Evolutionary conservation across 2,888 invertebrate genomes (phyloP).

Genomic region (Lamellibrachia satsuma): DNA sequence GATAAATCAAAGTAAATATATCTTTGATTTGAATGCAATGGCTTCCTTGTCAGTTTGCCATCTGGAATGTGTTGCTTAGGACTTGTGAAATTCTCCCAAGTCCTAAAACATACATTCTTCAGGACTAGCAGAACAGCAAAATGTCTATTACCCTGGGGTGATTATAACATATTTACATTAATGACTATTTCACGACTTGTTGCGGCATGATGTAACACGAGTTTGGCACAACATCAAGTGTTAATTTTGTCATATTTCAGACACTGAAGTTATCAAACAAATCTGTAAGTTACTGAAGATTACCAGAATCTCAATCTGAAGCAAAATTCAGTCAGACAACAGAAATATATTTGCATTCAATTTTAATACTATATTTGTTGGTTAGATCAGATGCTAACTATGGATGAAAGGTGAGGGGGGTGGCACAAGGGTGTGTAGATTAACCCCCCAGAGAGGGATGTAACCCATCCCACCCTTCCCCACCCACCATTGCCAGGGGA

Average conservation of each 20-base stretch:
- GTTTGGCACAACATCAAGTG: background rate
- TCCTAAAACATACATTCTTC: no score
- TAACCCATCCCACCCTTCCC: background rate
- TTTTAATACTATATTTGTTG: background rate
- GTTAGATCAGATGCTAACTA: background rate
- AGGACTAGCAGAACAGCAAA: no score
- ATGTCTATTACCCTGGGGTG: background rate
- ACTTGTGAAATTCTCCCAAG: no score
- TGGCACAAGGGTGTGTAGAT: background rate
- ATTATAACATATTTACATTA: background rate
- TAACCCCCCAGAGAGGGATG: background rate
- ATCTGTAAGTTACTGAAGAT: no score
- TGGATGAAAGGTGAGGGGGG: background rate
- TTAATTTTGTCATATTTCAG: background rate
- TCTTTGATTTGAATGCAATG: no score
- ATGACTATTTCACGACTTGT: background rate
- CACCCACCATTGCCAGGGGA: background rate
- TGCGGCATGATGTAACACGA: background rate
- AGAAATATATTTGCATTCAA: no score
- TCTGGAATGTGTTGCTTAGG: no score
- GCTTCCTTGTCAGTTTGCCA: no score
- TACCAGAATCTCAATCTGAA: no score
- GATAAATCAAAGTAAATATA: no score
- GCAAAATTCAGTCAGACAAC: no score
- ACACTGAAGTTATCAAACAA: background rate